Percentiles rank a stretch among this genome's conserved stretches.
Evolutionary conservation across 2,888 invertebrate species (phyloP).

Genomic region (Drosophila villosipedis): DNA sequence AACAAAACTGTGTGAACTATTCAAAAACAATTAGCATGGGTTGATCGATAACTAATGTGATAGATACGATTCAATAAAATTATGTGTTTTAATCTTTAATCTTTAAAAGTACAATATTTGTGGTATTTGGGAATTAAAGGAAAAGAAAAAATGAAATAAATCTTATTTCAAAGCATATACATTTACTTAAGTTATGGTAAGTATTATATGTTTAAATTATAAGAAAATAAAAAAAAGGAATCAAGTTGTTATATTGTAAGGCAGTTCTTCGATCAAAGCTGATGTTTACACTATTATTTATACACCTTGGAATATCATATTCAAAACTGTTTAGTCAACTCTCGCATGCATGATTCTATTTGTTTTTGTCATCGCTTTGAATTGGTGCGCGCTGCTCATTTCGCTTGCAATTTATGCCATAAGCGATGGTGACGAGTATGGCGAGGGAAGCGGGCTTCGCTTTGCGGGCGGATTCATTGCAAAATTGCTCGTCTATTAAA

Average conservation of each 20-base stretch:
- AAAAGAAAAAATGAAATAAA: no score
- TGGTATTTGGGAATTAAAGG: not conserved
- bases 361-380: conserved; percentile 68
- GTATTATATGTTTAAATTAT: not conserved
- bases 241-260: no score
- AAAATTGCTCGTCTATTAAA: conserved; percentile 67
- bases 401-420: conserved; percentile 71
- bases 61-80: not conserved
- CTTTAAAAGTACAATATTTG: not conserved
- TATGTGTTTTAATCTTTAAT: not conserved
- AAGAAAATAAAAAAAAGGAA: not conserved
- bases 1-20: conserved; percentile 43
- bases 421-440: conserved; percentile 23
- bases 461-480: conserved; percentile 43
- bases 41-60: not conserved
- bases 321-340: conserved; percentile 18
- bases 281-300: not conserved
- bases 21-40: conserved; percentile 39
- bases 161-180: not conserved
- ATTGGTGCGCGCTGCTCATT: conserved; percentile 73
- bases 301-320: not conserved
- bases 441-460: not conserved
- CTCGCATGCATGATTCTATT: conserved; percentile 56
- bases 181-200: not conserved
- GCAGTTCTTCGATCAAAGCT: no score